These are phyloP conservation scores for Aurelia sp. DNA, from an alignment of 30 jellyfish, hydroid and myxozoan species.

Conservation along the genomic window DNA sequence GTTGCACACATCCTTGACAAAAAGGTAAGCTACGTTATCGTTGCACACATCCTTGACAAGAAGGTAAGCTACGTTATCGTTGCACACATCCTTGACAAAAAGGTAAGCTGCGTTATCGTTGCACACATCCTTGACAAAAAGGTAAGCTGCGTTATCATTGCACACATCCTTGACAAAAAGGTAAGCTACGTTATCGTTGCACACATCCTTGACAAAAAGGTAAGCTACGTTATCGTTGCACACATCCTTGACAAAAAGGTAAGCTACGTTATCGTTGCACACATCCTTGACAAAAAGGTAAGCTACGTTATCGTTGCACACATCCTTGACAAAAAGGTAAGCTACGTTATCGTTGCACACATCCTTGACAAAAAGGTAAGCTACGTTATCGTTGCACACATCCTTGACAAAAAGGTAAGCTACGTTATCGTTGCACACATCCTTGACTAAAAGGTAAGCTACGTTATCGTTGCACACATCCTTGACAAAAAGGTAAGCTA, in stretches of 20 bases:
- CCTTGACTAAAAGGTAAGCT: slow-evolving; percentile 81
- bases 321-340: slow-evolving; percentile 85
- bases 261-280: background rate
- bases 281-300: slow-evolving; percentile 84
- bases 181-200: slow-evolving; percentile 21
- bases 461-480: too few relatives aligned
- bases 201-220: slow-evolving; percentile 77
- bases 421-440: background rate
- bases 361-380: slow-evolving; percentile 86
- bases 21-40: slow-evolving; percentile 49
- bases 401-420: slow-evolving; percentile 83
- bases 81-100: slow-evolving; percentile 28
- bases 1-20: slow-evolving; percentile 91
- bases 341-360: background rate
- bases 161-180: slow-evolving; percentile 62
- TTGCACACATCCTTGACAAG: slow-evolving; percentile 23
- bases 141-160: slow-evolving; percentile 38
- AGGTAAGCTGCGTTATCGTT: slow-evolving; percentile 48
- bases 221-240: background rate
- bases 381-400: background rate
- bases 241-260: slow-evolving; percentile 83
- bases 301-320: background rate
- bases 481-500: slow-evolving; percentile 77
- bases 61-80: slow-evolving; percentile 50
- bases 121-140: slow-evolving; percentile 46